phyloP scores from a whole-genome alignment of 2,797 vertebrate species.

The Schizopygopsis pylzovi region DNA sequence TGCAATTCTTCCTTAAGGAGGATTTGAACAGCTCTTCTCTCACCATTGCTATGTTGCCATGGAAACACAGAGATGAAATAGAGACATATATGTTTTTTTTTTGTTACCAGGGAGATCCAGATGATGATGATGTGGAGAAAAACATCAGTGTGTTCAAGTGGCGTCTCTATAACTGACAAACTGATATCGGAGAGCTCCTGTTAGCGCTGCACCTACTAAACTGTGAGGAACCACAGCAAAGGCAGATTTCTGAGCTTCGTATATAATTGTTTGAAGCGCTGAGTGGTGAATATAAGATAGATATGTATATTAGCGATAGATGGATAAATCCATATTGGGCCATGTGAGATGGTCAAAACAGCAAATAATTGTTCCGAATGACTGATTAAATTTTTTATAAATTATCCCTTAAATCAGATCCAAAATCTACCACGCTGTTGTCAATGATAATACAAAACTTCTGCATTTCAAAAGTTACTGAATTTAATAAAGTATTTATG shows the following conservation, averaged over 20 bases:
- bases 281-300: background rate
- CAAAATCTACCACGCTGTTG: background rate
- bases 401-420: background rate
- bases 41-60: constrained; percentile 74
- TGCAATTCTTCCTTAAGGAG: constrained; percentile 66
- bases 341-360: background rate
- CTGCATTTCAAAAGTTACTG: too few relatives aligned
- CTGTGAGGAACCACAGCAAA: constrained; percentile 6
- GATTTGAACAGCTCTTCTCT: constrained; percentile 67
- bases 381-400: background rate
- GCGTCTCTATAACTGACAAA: constrained; percentile 34
- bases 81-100: constrained; percentile 68
- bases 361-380: background rate
- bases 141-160: constrained; percentile 52
- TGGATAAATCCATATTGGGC: background rate
- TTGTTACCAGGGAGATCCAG: constrained; percentile 70
- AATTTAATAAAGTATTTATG: background rate
- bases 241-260: background rate
- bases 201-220: background rate
- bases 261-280: background rate
- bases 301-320: background rate
- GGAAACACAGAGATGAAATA: constrained; percentile 76
- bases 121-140: constrained; percentile 51
- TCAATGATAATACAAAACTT: background rate
- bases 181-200: constrained; percentile 4